phyloP scores from a whole-genome alignment of 1,140 invertebrate genomes.

The Aporrectodea caliginosa region DNA sequence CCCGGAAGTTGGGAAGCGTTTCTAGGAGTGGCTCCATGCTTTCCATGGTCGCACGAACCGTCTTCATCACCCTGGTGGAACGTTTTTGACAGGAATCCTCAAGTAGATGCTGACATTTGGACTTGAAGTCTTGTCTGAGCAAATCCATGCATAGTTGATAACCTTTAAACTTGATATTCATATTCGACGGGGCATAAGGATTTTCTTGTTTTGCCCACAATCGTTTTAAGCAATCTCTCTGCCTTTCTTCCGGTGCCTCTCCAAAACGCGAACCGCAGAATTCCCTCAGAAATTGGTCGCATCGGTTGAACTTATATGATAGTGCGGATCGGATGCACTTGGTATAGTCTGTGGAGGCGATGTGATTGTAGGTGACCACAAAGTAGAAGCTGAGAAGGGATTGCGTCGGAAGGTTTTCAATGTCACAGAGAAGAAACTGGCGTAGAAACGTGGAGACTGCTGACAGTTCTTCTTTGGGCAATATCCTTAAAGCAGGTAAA shows the following conservation, averaged over 20 bases:
- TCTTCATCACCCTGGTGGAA: background rate
- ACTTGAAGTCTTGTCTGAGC: background rate
- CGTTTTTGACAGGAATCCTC: background rate
- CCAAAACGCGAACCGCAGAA: constrained; percentile 9
- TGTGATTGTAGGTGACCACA: background rate
- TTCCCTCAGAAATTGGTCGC: background rate
- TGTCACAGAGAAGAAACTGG: background rate
- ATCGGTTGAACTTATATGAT: background rate
- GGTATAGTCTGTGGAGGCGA: background rate
- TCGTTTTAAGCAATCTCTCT: background rate
- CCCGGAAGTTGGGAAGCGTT: background rate
- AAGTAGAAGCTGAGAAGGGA: background rate
- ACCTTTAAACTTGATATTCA: background rate
- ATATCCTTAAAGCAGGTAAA: background rate
- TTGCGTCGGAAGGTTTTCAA: background rate
- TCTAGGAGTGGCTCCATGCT: constrained; percentile 1
- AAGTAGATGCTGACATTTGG: background rate
- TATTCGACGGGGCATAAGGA: background rate
- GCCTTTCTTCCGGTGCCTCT: background rate
- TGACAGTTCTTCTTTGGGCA: background rate
- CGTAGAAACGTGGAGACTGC: background rate
- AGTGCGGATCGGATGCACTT: background rate
- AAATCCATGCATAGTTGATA: background rate
- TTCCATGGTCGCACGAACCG: background rate
- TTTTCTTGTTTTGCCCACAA: background rate